Conservation (phyloP, 1,140 invertebrate genomes). For the Sipha flava region DNA sequence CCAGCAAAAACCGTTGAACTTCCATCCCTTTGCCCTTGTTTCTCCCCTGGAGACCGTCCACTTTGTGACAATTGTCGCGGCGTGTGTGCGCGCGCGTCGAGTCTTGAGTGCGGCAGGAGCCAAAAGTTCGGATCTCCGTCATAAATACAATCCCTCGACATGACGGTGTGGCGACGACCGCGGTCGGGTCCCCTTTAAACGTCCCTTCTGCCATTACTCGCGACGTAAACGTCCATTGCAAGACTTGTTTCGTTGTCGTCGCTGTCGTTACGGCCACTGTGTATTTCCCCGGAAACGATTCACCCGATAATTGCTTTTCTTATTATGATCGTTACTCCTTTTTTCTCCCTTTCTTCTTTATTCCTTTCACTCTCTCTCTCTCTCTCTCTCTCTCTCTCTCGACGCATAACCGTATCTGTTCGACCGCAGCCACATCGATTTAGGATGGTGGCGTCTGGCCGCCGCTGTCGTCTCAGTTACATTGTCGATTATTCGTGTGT, state of each 20-base stretch:
- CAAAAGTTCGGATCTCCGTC: conserved; percentile 15
- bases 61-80: not conserved
- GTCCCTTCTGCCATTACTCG: conserved; percentile 3
- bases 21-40: too few species aligned
- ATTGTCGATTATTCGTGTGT: not conserved
- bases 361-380: too few species aligned
- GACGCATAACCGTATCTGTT: not conserved
- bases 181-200: not conserved
- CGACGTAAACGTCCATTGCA: not conserved
- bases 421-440: not conserved
- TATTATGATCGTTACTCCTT: not conserved
- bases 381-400: not conserved
- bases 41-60: not conserved
- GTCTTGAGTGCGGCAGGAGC: not conserved
- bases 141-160: conserved; percentile 21
- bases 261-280: not conserved
- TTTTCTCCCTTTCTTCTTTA: not conserved
- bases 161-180: not conserved
- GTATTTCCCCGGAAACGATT: conserved; percentile 4
- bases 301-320: conserved; percentile 30
- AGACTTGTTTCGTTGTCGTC: not conserved
- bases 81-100: not conserved
- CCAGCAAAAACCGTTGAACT: not conserved
- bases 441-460: conserved; percentile 13
- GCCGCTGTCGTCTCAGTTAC: not conserved